Evolutionary conservation across 2,113 vertebrate genomes (phyloP).

Genomic region (Myrmecophaga tridactyla): DNA sequence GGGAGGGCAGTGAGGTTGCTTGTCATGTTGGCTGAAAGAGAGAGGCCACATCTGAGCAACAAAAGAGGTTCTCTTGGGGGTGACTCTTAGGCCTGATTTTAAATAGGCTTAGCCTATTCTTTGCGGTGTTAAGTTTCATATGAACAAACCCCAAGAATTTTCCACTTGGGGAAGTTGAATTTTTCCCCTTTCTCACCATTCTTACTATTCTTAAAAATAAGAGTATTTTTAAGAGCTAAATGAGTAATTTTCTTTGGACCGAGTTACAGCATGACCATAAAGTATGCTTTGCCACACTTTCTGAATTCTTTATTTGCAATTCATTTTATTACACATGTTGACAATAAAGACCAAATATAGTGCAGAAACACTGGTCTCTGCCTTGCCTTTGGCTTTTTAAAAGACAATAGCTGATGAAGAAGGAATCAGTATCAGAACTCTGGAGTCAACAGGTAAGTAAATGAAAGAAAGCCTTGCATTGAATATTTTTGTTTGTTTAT

Average conservation of each 20-base stretch:
- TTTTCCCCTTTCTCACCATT: no score
- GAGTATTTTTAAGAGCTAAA: slow-evolving; percentile 34
- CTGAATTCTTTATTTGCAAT: neutral
- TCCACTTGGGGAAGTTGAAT: no score
- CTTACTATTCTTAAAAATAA: no score
- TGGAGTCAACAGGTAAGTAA: slow-evolving; percentile 36
- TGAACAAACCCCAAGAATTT: no score
- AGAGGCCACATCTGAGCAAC: no score
- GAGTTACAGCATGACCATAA: neutral
- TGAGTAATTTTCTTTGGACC: neutral
- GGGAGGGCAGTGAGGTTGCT: no score
- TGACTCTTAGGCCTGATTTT: no score
- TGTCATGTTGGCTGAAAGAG: no score
- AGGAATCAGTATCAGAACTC: neutral
- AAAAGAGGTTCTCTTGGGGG: no score
- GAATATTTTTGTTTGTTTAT: neutral
- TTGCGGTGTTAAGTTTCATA: no score
- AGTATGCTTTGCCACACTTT: neutral
- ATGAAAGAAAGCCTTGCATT: neutral
- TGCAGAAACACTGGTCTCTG: slow-evolving; percentile 36
- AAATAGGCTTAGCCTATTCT: no score
- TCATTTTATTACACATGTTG: neutral
- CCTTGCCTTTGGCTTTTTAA: slow-evolving; percentile 51
- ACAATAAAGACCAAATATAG: slow-evolving; percentile 46
- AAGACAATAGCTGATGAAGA: slow-evolving; percentile 10